Evolutionary conservation across 2,888 invertebrate genomes (phyloP), one percentile per base, ranked within the genome.

Genomic region (Hirtodrosophila histrioides): DNA sequence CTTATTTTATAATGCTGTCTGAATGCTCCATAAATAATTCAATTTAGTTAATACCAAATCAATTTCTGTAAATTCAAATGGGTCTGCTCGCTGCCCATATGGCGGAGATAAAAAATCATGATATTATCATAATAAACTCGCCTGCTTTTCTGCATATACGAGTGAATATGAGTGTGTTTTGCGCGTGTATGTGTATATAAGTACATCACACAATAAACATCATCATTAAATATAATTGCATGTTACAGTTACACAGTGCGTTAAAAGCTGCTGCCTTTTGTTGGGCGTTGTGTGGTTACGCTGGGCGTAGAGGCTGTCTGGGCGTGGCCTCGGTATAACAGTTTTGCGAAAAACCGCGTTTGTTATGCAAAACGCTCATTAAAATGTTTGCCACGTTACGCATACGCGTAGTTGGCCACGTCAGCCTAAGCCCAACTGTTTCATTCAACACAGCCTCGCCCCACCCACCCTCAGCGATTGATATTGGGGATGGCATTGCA

Each of bases 201-300:
- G 76, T 82, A 65, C 60, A 68, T 82, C 76, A 79, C 68, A 68
- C 67, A 82, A 82, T 81, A 86, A 82, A 86, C 81, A 82, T 82
- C 81, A 79, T 82, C 81, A 83, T 82, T 82, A 82, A 85, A 82
- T 86, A 85, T 82, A 82, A 82, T 85, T 82, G 81, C 79, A 76
- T 82, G 86, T 79, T 75, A 86, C 81, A 79, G 74, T 79, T 68
- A 79, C 74, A 70, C 75, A 75, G 74, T 68, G 60, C 63, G 75
- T 80, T 69, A 66, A 86, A 54, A 75, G 75, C 56, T 51, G 69
- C 55, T 51, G 54, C 55, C 60, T 31, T 31, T 31, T 48, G 60
- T 61, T 55, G 66, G 45, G 50, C 35, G 63, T 49, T 36, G 39
- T 69, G 64, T 37, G 64, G 55, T 65, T 60, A 31, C 33, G 43